phyloP scores from a whole-genome alignment of 2,113 vertebrate species.

The Prunella himalayana region DNA sequence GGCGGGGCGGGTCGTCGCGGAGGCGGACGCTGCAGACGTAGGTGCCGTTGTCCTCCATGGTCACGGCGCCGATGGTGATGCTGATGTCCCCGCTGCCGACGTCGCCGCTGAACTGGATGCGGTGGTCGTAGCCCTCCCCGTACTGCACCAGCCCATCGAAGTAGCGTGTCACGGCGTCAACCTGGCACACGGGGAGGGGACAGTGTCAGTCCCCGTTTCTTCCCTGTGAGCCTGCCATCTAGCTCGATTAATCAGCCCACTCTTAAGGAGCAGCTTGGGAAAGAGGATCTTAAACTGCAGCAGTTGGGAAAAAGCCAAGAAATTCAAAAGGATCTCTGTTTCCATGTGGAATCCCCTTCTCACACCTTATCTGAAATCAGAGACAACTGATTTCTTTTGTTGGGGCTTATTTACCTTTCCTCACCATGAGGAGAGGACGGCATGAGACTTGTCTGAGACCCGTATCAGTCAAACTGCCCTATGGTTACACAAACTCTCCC shows the following conservation, averaged over 20 bases:
- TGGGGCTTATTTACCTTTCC: background rate
- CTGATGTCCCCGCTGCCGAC: background rate
- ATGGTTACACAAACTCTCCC: background rate
- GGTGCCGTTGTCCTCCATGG: conserved; percentile 78
- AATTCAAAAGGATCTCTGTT: background rate
- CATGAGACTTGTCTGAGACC: background rate
- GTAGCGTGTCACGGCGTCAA: conserved; percentile 35
- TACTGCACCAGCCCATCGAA: background rate
- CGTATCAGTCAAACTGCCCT: background rate
- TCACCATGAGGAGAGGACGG: background rate
- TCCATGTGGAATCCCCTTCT: background rate
- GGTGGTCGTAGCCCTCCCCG: conserved; percentile 57
- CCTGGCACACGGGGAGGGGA: conserved; percentile 53
- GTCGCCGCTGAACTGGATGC: conserved; percentile 33
- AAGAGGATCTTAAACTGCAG: background rate
- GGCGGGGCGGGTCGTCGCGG: conserved; percentile 43
- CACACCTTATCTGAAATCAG: background rate
- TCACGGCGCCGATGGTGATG: conserved; percentile 69
- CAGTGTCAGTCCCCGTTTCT: background rate
- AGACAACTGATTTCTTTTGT: background rate
- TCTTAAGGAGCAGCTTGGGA: background rate
- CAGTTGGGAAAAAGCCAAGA: background rate
- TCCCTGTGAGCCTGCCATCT: background rate
- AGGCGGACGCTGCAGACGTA: conserved; percentile 75
- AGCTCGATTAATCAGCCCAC: rapidly evolving